Percentiles rank a stretch among this genome's conserved stretches.
Conservation (phyloP, 2,113 vertebrate species). For the Leiothrix lutea region DNA sequence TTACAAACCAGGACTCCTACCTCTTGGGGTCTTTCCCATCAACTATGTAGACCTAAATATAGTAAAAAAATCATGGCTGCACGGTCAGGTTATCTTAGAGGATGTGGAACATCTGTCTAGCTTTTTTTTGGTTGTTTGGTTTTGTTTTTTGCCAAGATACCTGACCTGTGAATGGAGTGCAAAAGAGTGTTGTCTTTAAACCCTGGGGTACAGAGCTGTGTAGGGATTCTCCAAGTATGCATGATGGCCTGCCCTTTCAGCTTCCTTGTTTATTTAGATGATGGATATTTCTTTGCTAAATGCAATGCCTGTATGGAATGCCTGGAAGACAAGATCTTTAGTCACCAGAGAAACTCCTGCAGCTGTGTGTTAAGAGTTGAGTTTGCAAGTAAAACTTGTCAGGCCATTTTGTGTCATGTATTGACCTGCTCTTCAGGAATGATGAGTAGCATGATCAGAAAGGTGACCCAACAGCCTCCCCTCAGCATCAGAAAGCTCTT, state of each 20-base stretch:
- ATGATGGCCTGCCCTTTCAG: not conserved
- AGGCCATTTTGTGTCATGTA: not conserved
- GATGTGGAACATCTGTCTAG: not conserved
- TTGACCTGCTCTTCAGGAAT: not conserved
- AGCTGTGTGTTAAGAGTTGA: not conserved
- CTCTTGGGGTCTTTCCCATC: not conserved
- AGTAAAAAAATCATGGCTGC: not conserved
- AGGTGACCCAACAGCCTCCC: not conserved
- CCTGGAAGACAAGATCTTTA: not conserved
- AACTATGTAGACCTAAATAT: not conserved
- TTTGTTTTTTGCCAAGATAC: not conserved
- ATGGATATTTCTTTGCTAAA: not conserved
- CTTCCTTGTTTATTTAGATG: not conserved
- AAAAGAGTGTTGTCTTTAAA: not conserved
- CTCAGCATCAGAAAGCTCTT: not conserved
- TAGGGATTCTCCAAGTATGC: not conserved
- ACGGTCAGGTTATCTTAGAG: not conserved
- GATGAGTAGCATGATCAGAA: not conserved
- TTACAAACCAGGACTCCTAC: not conserved
- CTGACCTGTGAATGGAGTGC: not conserved
- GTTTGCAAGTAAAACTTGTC: not conserved
- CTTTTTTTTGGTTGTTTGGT: not conserved
- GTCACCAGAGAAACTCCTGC: not conserved
- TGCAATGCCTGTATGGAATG: not conserved
- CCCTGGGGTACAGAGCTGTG: not conserved